Conservation (phyloP, 1,140 invertebrate species). For the Propsilocerus akamusi region DNA sequence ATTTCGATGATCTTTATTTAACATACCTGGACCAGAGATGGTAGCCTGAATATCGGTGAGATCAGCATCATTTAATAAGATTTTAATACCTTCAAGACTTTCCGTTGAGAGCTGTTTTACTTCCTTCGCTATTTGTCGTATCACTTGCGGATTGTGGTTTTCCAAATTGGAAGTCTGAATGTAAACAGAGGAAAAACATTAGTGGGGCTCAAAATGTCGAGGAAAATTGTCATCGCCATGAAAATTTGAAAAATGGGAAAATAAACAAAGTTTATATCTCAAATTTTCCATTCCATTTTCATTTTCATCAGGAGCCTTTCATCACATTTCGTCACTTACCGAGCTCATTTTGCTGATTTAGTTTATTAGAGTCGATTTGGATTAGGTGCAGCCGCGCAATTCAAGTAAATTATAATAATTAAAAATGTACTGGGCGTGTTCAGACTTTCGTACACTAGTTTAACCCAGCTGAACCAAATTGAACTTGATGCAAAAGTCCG, state of each 20-base stretch:
- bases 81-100: conserved; percentile 73
- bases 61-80: conserved; percentile 74
- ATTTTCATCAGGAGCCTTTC: not conserved
- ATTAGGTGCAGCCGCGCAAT: no score
- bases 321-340: not conserved
- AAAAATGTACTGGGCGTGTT: no score
- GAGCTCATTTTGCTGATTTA: conserved; percentile 3
- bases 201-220: no score
- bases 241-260: no score
- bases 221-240: no score
- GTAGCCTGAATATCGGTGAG: conserved; percentile 82
- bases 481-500: no score
- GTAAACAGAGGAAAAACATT: not conserved
- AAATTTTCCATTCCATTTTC: not conserved
- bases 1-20: no score
- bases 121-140: conserved; percentile 66
- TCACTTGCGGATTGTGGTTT: conserved; percentile 84
- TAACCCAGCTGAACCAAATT: no score
- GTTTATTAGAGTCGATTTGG: no score
- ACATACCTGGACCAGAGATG: conserved; percentile 68
- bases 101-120: conserved; percentile 47
- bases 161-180: conserved; percentile 68
- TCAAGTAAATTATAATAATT: no score
- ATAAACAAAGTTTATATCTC: not conserved
- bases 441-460: no score